A percentile compares a stretch with the other conserved stretches of the same genome.
These are phyloP conservation scores for Plemyria rubiginata DNA, from an alignment of 2,888 invertebrate genomes.

Conservation along the genomic window DNA sequence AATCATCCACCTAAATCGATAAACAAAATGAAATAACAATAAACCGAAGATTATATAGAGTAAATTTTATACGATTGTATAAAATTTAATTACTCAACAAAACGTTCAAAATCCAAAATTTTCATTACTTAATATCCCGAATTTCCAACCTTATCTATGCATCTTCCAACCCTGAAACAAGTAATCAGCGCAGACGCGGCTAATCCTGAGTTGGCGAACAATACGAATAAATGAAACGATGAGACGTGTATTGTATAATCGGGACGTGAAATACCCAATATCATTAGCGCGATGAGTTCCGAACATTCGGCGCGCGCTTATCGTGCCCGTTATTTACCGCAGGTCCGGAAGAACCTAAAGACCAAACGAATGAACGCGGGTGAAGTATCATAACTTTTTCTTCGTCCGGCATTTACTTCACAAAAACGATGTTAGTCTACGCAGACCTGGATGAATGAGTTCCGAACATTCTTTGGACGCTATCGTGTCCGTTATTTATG, in stretches of 20 bases:
- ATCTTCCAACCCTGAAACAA: constrained; percentile 31
- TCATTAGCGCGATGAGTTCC: constrained; percentile 47
- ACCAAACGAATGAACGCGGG: too few relatives aligned
- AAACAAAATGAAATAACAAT: constrained; percentile 3
- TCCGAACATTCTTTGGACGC: constrained; percentile 45
- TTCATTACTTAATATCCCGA: constrained; percentile 26
- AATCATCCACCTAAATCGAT: constrained; percentile 1
- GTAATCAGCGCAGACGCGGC: constrained; percentile 30
- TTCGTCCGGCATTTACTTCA: too few relatives aligned
- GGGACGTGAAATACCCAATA: constrained; percentile 45
- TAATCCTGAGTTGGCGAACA: constrained; percentile 34
- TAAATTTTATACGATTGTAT: not conserved
- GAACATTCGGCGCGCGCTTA: constrained; percentile 47
- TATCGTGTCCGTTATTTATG: constrained; percentile 52
- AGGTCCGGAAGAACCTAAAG: too few relatives aligned
- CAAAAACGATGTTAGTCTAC: too few relatives aligned
- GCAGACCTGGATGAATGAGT: constrained; percentile 26
- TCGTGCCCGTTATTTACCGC: constrained; percentile 45
- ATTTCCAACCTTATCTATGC: constrained; percentile 27
- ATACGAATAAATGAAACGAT: constrained; percentile 32
- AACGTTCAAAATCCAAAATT: constrained; percentile 21
- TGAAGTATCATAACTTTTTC: too few relatives aligned
- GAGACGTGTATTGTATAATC: constrained; percentile 21
- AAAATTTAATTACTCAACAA: constrained; percentile 7
- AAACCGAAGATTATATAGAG: constrained; percentile 6